A percentile compares a stretch with the other conserved stretches of the same genome.
phyloP scores from a whole-genome alignment of 2,797 vertebrate genomes.

The Okamejei kenojei region DNA sequence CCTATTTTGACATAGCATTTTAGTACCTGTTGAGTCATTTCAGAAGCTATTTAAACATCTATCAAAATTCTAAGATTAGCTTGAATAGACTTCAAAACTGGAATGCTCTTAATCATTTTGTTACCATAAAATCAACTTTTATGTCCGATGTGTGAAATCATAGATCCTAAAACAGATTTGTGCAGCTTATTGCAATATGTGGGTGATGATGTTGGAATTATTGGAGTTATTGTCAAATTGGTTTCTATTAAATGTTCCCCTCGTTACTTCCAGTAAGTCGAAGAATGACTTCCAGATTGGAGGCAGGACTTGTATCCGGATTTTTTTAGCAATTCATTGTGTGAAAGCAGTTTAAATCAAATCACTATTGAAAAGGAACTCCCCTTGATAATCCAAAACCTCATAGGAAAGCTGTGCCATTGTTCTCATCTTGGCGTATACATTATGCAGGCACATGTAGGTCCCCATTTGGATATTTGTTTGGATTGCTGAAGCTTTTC shows the following conservation, averaged over 20 bases:
- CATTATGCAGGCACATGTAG: not conserved
- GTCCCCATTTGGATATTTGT: not conserved
- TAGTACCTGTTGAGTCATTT: too few species aligned
- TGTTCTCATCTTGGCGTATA: not conserved
- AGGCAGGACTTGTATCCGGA: not conserved
- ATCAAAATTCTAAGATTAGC: not conserved
- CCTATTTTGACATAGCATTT: too few species aligned
- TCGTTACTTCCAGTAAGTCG: not conserved
- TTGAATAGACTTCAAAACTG: not conserved
- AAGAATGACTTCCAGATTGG: not conserved
- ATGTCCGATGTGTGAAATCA: not conserved
- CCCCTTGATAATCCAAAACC: not conserved
- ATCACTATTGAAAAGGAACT: not conserved
- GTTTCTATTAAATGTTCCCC: not conserved
- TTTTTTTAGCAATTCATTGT: not conserved
- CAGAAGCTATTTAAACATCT: too few species aligned
- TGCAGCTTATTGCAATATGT: not conserved
- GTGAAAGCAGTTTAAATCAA: not conserved
- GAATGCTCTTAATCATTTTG: not conserved
- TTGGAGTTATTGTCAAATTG: too few species aligned
- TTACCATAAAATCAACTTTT: not conserved
- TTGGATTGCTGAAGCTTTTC: not conserved
- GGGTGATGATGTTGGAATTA: not conserved
- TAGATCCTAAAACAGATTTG: not conserved
- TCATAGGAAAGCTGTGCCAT: not conserved